phyloP scores from a whole-genome alignment of 2,888 invertebrate species.

The Temnothorax unifasciatus region DNA sequence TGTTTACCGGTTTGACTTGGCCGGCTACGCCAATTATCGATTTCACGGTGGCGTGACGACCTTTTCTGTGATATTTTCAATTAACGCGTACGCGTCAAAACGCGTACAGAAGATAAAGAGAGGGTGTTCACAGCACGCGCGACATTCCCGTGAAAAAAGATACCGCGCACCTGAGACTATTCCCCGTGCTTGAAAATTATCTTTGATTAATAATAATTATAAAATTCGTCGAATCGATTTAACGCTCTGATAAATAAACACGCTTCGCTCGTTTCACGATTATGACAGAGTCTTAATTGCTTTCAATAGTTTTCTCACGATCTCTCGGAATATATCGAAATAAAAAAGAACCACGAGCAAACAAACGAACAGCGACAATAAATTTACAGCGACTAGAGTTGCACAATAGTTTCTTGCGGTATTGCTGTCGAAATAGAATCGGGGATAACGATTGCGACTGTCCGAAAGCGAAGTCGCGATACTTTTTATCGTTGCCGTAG shows the following conservation, averaged over 20 bases:
- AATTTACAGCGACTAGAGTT: not conserved
- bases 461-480: not conserved
- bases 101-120: not conserved
- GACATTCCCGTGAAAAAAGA: not conserved
- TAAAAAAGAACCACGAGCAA: not conserved
- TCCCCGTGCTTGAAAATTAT: not conserved
- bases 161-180: not conserved
- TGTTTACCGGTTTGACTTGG: not conserved
- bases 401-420: not conserved
- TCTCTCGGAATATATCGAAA: not conserved
- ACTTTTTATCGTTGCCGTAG: not conserved
- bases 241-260: not conserved
- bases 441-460: not conserved
- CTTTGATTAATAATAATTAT: not conserved
- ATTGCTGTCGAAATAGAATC: not conserved
- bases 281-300: not conserved
- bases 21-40: constrained; percentile 23
- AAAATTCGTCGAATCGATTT: not conserved
- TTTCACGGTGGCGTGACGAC: constrained; percentile 28
- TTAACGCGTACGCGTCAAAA: constrained; percentile 18
- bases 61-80: constrained; percentile 48
- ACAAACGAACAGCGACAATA: not conserved
- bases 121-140: not conserved
- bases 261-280: not conserved
- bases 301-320: not conserved